A percentile compares a stretch with the other conserved stretches of the same genome.
Conservation (phyloP, 2,888 invertebrate genomes). For the Phengaris alcon region DNA sequence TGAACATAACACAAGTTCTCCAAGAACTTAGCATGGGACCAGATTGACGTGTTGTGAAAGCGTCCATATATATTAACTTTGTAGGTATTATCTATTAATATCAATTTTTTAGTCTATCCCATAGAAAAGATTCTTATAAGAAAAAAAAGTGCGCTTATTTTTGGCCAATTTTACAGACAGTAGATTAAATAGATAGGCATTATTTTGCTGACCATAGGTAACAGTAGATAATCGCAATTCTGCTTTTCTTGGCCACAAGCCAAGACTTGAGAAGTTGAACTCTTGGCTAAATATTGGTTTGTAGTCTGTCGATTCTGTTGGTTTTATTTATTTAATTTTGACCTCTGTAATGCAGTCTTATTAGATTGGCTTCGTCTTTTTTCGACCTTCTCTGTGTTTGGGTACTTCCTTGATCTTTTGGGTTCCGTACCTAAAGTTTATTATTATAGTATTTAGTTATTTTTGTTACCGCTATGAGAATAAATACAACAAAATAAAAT, state of each 20-base stretch:
- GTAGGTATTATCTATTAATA: no score
- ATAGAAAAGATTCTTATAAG: background rate
- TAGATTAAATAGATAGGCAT: constrained; percentile 16
- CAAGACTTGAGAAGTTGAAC: constrained; percentile 14
- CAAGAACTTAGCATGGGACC: no score
- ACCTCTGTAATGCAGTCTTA: background rate
- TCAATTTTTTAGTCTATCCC: no score
- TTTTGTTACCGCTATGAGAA: no score
- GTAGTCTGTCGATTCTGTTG: constrained; percentile 3
- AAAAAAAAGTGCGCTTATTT: background rate
- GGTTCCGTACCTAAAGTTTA: no score
- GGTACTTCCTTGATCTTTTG: no score
- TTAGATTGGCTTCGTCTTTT: background rate
- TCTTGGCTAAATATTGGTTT: constrained; percentile 21
- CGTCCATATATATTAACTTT: no score
- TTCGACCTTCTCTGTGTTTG: background rate
- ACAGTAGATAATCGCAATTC: constrained; percentile 15
- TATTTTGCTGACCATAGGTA: constrained; percentile 18
- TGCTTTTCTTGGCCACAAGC: constrained; percentile 15
- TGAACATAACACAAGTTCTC: no score
- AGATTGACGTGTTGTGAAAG: no score
- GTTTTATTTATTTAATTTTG: background rate
- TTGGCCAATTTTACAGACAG: background rate
- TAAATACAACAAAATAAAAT: no score
- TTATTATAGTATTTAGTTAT: no score